Evolutionary conservation across 2,797 vertebrate genomes (phyloP).

Genomic region (Labroides dimidiatus): DNA sequence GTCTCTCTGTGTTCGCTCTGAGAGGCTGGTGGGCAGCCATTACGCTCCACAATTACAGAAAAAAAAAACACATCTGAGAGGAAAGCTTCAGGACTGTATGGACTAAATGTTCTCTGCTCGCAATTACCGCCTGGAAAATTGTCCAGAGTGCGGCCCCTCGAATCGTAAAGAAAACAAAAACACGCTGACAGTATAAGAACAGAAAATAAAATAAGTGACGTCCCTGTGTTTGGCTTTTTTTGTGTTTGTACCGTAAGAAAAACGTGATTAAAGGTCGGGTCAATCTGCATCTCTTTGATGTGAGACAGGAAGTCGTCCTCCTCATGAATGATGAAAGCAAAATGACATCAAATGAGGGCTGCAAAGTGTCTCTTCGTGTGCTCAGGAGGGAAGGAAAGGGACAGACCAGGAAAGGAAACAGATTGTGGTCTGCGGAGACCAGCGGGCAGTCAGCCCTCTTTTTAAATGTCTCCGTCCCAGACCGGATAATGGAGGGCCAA

Average conservation of each 20-base stretch:
- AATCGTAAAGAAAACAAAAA: background rate
- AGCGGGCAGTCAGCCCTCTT: background rate
- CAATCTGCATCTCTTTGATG: background rate
- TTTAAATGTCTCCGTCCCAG: constrained; percentile 13
- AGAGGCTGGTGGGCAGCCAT: background rate
- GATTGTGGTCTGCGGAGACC: background rate
- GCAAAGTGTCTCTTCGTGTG: background rate
- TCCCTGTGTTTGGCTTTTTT: background rate
- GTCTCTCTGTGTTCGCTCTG: background rate
- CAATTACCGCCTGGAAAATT: background rate
- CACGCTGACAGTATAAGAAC: background rate
- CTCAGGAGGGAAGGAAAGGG: background rate
- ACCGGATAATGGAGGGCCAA: constrained; percentile 17
- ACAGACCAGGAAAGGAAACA: background rate
- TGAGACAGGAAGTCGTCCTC: background rate
- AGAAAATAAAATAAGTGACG: background rate
- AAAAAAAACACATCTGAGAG: constrained; percentile 2
- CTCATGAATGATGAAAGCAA: constrained; percentile 29
- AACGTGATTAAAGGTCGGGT: constrained; percentile 16
- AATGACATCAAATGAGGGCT: background rate
- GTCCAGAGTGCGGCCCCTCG: background rate
- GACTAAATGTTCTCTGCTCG: constrained; percentile 15
- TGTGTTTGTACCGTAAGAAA: background rate
- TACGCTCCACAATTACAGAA: constrained; percentile 3
- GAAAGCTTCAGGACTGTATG: background rate